Percentiles rank a stretch among this genome's conserved stretches.
Evolutionary conservation across 2,797 vertebrate genomes (phyloP).

Genomic region (Rhinella marina): DNA sequence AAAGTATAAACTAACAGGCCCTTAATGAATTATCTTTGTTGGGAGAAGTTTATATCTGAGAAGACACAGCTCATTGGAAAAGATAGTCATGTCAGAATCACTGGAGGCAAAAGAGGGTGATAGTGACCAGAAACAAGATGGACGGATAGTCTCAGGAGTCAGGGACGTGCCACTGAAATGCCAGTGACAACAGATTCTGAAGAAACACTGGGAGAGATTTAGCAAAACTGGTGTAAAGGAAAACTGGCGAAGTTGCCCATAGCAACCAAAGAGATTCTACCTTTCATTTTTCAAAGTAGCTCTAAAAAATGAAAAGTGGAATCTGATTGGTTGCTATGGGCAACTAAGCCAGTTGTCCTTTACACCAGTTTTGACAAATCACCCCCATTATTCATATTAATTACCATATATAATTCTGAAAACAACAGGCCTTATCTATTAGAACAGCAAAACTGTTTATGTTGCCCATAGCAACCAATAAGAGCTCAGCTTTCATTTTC

Average conservation of each 20-base stretch:
- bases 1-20: neutral
- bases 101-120: neutral
- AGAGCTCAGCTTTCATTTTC: no score
- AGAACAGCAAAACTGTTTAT: no score
- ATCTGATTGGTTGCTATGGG: no score
- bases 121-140: neutral
- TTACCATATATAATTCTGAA: neutral
- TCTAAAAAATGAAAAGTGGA: no score
- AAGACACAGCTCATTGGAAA: neutral
- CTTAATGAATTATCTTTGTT: neutral
- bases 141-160: neutral
- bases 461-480: no score
- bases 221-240: no score
- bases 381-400: neutral
- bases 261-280: no score
- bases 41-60: neutral
- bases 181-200: neutral
- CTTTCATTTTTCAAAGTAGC: no score
- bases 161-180: neutral
- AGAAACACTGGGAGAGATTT: neutral
- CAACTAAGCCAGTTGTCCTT: no score
- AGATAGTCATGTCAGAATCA: neutral
- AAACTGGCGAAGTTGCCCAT: no score
- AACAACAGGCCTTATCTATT: neutral
- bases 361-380: no score